Percentiles rank a stretch among this genome's conserved stretches.
Conservation (phyloP, 2,113 vertebrate species). For the Rhineura floridana region DNA sequence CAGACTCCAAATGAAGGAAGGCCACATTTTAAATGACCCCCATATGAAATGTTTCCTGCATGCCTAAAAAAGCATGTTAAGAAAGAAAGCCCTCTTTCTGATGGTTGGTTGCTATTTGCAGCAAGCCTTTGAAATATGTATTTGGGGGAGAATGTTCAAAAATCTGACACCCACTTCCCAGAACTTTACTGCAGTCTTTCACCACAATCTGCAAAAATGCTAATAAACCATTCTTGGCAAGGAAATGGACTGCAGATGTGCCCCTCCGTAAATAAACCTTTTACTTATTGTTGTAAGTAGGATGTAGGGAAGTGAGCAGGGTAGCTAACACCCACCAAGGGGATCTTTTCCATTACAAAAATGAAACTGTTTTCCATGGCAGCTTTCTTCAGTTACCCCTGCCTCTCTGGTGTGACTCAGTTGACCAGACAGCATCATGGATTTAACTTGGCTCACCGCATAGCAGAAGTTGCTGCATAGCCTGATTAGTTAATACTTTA, state of each 20-base stretch:
- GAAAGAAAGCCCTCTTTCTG: too few relatives aligned
- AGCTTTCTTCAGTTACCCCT: neutral
- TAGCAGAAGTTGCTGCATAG: neutral
- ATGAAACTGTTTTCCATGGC: neutral
- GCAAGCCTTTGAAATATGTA: too few relatives aligned
- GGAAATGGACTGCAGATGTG: neutral
- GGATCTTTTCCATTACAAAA: too few relatives aligned
- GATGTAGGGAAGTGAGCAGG: neutral
- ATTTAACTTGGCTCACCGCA: neutral
- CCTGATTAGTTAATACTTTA: neutral
- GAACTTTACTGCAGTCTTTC: neutral
- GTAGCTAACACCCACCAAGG: too few relatives aligned
- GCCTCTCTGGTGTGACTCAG: neutral
- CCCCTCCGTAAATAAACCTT: neutral
- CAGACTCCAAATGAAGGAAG: too few relatives aligned
- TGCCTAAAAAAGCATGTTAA: too few relatives aligned
- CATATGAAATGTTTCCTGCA: too few relatives aligned
- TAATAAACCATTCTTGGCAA: neutral
- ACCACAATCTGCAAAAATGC: neutral
- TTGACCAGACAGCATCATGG: neutral
- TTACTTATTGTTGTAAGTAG: neutral
- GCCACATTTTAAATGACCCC: too few relatives aligned
- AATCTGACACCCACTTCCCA: too few relatives aligned
- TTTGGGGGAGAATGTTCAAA: too few relatives aligned
- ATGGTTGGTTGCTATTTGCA: too few relatives aligned